These are phyloP conservation scores for human (Homo sapiens) DNA, from an alignment of 2,113 vertebrate genomes.

Conservation along the genomic window DNA sequence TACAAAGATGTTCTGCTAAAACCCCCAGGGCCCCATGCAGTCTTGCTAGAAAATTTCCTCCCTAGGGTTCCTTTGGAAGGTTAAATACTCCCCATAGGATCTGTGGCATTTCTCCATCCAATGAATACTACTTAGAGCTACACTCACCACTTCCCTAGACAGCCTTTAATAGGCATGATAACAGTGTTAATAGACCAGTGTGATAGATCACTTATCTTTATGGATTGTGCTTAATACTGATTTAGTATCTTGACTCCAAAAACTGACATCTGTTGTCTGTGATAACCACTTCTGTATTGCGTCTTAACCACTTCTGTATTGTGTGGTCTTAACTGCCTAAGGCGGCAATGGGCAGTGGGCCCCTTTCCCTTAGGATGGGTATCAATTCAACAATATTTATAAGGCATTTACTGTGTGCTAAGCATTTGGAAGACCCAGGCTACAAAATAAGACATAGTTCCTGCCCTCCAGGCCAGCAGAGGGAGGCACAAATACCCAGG, in stretches of 20 bases:
- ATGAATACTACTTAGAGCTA: constrained; percentile 34
- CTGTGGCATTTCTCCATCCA: not conserved
- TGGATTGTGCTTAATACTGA: constrained; percentile 51
- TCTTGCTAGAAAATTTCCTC: not conserved
- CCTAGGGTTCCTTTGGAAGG: not conserved
- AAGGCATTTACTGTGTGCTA: not conserved
- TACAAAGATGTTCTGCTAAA: not conserved
- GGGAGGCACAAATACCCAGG: not conserved
- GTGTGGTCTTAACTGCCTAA: constrained; percentile 9
- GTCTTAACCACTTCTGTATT: constrained; percentile 68
- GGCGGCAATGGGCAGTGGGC: not conserved
- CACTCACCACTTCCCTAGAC: constrained; percentile 5
- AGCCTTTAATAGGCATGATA: constrained; percentile 21
- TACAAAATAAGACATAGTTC: not conserved
- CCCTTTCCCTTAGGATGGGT: not conserved
- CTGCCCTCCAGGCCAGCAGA: not conserved
- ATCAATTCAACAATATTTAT: not conserved
- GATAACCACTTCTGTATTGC: constrained; percentile 56
- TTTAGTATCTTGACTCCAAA: constrained; percentile 46
- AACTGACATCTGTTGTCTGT: not conserved
- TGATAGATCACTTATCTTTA: constrained; percentile 56
- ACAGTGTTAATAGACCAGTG: constrained; percentile 74
- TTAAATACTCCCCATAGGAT: constrained; percentile 23
- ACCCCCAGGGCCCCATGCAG: not conserved
- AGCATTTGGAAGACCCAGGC: not conserved